Base-by-base conservation (phyloP, 2,888 invertebrate species). In the Epinotia demarniana region DNA sequence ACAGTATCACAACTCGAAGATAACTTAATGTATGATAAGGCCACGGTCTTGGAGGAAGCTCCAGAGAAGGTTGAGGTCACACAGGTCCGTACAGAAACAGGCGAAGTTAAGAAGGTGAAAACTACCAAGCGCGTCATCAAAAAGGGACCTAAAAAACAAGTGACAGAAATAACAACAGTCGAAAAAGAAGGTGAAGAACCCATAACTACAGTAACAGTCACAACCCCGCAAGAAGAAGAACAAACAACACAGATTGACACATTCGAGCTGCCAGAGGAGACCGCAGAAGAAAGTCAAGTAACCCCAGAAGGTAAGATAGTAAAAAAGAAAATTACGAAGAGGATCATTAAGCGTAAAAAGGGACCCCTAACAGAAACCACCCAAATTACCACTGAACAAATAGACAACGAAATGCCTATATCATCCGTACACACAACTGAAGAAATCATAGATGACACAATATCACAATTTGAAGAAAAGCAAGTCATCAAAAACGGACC, bases 331-430 rank as follows among this genome's bases (percentile, higher is more conserved):
- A 62, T 6, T 18, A 62, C 39, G 2, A 64, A 49, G 8, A 46
- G 63, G 9, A 23, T 49, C 16, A 46, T 64, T 1, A 64, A 64
- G 16, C 63, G 63, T 16, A 23, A 49, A 11, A 64, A 39, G 8
- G 63, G 63, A 1, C 63, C 63, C 16, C 8, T 46, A 0, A 49
- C 63, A 8, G 46, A 64, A 64, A 64, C 64, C 2, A 64, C 64
- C 23, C 64, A 64, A 49, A 64, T 64, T 2, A 64, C 64, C 0
- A 61, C 61, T 13, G 61, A 61, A 61, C 27, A 27, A 27, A 33
- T 93, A 82, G 90, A 92, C 77, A 90, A 92, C 61, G 91, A 88
- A 81, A 80, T 89, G 86, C 85, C 94, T 79, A 81, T 92, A 81
- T 84, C 89, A 72, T 79, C 90, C 3, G 87, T 92, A 78, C 83